Base-by-base conservation (phyloP, 2,113 vertebrate species). In the Abramis brama region DNA sequence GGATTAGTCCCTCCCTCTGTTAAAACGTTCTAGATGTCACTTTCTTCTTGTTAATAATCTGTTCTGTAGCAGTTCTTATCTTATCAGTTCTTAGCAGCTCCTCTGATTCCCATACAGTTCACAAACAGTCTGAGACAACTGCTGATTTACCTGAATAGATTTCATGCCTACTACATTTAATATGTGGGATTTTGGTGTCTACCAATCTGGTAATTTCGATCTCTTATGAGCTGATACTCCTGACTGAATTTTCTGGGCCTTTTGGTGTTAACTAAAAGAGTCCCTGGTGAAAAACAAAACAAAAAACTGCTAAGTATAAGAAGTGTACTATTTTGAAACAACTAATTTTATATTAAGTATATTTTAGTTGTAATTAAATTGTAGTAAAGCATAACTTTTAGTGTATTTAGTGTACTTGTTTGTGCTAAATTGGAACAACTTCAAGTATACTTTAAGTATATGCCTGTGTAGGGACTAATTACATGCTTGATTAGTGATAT, bases 31-130 rank as follows among this genome's bases (percentile, higher is more conserved):
- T 17, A 78, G 75, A 36, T 62, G 43, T 36, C 13, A 25, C 19
- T 76, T 47, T 55, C 25, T 4, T 70, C 10, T 62, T 77, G 27
- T 81, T 82, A 82, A 82, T 90, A 91, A 88, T 91, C 66, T 50
- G 57, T 19, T 73, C 47, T 84, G 80, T 77, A 70, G 76, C 64
- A 27, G 27, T 27, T 27, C 27, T 27, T 27, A 27, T 27, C 27
- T 27, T 27, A 17, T 64, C 68, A 80, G 70, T 75, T 68, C 39
- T 15, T 36, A 55, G 33, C 33, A 39, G 64, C 47, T 66, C 11
- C 13, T 25, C 23, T 36, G 6, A 74, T 43, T 87, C 75, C 55
- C 77, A 62, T 79, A 59, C 27, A 39, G 45, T 39, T 30, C 12
- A 4, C 33, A 45, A 60, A 71, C 8, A 7, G 47, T 57, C 27